Evolutionary conservation across 1,140 invertebrate species (phyloP).

Genomic region (Danaus melanippus): DNA sequence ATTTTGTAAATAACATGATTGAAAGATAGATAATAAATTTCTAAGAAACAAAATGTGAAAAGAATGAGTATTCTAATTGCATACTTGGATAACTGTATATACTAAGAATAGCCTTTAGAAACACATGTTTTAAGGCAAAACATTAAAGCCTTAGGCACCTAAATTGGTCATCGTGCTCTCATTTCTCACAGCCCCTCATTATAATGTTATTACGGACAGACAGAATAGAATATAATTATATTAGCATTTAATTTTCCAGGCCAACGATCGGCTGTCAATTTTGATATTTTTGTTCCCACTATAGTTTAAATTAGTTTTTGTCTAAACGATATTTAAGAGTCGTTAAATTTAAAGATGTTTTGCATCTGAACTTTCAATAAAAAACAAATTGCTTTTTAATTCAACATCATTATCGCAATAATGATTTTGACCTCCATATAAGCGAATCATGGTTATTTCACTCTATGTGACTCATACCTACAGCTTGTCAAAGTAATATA

Average conservation of each 20-base stretch:
- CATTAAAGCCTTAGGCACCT: slow-evolving; percentile 5
- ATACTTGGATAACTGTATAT: too few species aligned
- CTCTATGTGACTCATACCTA: too few species aligned
- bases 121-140: too few species aligned
- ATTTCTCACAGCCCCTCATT: slow-evolving; percentile 49
- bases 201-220: slow-evolving; percentile 59
- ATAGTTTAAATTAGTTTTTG: slow-evolving; percentile 26
- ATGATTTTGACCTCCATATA: background rate
- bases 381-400: slow-evolving; percentile 17
- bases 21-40: too few species aligned
- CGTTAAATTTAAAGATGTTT: slow-evolving; percentile 19
- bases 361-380: slow-evolving; percentile 4
- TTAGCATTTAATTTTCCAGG: slow-evolving; percentile 66
- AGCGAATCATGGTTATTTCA: background rate
- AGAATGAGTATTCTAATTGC: too few species aligned
- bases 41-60: too few species aligned
- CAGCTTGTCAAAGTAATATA: too few species aligned
- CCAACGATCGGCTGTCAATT: slow-evolving; percentile 52
- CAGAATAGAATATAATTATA: slow-evolving; percentile 58
- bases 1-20: too few species aligned
- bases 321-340: slow-evolving; percentile 25
- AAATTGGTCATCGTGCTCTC: slow-evolving; percentile 13
- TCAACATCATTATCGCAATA: slow-evolving; percentile 7
- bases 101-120: too few species aligned
- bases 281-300: slow-evolving; percentile 50